Conservation (phyloP, 2,888 invertebrate genomes). For the Volucella inanis region DNA sequence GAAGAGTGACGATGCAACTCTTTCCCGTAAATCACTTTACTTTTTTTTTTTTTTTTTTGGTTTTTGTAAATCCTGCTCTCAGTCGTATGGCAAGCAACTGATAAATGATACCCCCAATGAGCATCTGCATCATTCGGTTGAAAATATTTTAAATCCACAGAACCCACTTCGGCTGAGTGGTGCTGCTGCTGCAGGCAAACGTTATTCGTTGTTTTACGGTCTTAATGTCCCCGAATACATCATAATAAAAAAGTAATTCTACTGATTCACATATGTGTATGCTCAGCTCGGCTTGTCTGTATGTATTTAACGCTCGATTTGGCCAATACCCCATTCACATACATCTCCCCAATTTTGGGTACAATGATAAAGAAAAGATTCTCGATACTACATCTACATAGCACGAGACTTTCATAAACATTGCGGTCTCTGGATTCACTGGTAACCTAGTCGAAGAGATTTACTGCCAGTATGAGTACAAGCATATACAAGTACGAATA, state of each 20-base stretch:
- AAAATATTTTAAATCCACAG: not conserved
- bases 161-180: not conserved
- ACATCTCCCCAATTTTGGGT: not conserved
- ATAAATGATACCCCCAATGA: not conserved
- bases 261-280: conserved; percentile 52
- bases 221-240: conserved; percentile 48
- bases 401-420: conserved; percentile 10
- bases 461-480: conserved; percentile 51
- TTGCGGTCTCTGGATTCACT: conserved; percentile 10
- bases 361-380: too few species aligned
- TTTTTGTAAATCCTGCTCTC: too few species aligned
- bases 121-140: not conserved
- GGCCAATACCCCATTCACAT: conserved; percentile 40
- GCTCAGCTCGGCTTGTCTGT: conserved; percentile 3
- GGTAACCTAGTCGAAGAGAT: conserved; percentile 34
- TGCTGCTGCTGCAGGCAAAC: conserved; percentile 9
- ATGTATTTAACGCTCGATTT: conserved; percentile 61
- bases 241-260: conserved; percentile 63
- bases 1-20: too few species aligned
- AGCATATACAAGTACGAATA: not conserved
- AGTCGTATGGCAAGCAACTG: too few species aligned
- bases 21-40: too few species aligned
- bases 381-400: not conserved
- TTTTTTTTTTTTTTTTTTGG: too few species aligned
- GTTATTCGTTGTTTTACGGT: conserved; percentile 13